A percentile compares a stretch with the other conserved stretches of the same genome.
phyloP scores from a whole-genome alignment of 2,797 vertebrate species.

The Dendrocincla fuliginosa region DNA sequence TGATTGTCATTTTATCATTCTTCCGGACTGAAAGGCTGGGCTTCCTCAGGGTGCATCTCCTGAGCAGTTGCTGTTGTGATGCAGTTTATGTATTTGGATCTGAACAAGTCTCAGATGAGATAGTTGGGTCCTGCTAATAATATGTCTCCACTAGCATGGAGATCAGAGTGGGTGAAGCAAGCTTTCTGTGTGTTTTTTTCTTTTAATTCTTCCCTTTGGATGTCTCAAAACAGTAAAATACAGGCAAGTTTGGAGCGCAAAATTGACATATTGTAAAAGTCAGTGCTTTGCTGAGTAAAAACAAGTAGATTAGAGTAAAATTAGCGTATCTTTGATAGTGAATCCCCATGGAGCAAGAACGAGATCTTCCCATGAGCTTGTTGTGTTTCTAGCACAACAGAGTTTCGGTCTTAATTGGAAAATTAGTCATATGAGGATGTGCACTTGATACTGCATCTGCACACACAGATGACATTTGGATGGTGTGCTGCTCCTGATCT shows the following conservation, averaged over 20 bases:
- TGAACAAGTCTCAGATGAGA: background rate
- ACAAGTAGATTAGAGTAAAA: background rate
- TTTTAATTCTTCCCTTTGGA: background rate
- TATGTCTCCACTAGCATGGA: background rate
- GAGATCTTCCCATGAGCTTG: background rate
- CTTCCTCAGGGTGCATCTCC: background rate
- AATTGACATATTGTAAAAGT: background rate
- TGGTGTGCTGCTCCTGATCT: background rate
- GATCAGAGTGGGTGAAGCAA: background rate
- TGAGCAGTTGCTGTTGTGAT: background rate
- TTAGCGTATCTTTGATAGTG: background rate
- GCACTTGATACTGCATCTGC: slow-evolving; percentile 28
- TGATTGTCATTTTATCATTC: background rate
- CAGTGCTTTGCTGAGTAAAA: background rate
- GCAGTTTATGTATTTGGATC: background rate
- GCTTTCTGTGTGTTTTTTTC: background rate
- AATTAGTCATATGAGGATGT: slow-evolving; percentile 11
- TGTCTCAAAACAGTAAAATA: background rate
- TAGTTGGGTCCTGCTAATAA: background rate
- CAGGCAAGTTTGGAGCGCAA: background rate
- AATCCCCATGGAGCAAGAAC: background rate
- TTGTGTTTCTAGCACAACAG: background rate
- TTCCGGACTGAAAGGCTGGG: background rate
- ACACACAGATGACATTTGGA: slow-evolving; percentile 18
- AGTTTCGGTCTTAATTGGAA: slow-evolving; percentile 29